Conservation (phyloP, 2,113 vertebrate genomes). For the Microtus ochrogaster region DNA sequence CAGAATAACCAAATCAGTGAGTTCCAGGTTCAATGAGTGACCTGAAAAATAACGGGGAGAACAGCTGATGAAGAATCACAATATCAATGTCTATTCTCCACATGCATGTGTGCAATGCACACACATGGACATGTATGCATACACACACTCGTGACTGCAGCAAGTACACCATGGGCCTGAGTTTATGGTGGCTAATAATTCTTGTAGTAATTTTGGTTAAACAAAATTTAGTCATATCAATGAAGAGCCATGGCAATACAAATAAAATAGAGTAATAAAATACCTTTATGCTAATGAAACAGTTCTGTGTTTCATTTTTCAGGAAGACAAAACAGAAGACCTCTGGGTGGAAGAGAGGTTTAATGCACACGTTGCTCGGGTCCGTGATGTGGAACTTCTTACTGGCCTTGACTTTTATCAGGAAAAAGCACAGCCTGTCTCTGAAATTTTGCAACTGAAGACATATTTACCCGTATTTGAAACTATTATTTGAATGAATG, state of each 20-base stretch:
- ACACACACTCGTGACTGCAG: neutral
- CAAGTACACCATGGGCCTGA: neutral
- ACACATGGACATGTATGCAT: neutral
- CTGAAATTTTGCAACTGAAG: conserved; percentile 93
- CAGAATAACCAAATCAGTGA: neutral
- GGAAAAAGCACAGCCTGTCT: conserved; percentile 86
- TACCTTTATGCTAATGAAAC: conserved; percentile 7
- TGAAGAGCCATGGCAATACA: conserved; percentile 21
- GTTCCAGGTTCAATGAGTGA: neutral
- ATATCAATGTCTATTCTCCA: neutral
- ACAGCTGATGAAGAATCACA: neutral
- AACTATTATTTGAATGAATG: conserved; percentile 76
- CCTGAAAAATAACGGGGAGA: neutral
- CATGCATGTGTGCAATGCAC: neutral
- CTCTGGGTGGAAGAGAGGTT: conserved; percentile 92
- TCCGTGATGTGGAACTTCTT: conserved; percentile 94
- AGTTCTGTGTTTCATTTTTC: conserved; percentile 70
- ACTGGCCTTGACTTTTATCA: conserved; percentile 97
- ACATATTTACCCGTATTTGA: conserved; percentile 90
- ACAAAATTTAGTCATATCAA: conserved; percentile 19
- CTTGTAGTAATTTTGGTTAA: neutral
- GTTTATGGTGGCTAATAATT: neutral
- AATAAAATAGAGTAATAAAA: conserved; percentile 8
- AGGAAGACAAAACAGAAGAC: conserved; percentile 82
- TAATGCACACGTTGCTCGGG: conserved; percentile 89